phyloP scores from a whole-genome alignment of 2,888 invertebrate species.

The Dascillus cervinus region DNA sequence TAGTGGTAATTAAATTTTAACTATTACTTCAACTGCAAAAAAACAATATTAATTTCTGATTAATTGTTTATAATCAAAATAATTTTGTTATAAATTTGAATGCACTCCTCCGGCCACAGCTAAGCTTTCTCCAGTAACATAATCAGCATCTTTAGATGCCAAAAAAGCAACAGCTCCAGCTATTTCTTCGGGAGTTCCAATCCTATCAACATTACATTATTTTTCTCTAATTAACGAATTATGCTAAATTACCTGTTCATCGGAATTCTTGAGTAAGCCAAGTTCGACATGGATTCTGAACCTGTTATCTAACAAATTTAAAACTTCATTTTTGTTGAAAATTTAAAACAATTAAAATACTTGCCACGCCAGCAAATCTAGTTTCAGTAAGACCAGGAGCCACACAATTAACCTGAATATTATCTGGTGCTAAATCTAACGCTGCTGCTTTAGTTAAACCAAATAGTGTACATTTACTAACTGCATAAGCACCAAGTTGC shows the following conservation, averaged over 20 bases:
- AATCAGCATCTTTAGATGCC: constrained; percentile 61
- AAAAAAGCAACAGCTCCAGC: constrained; percentile 59
- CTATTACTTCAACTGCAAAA: too few species aligned
- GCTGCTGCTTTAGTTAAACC: constrained; percentile 82
- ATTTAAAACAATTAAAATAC: too few species aligned
- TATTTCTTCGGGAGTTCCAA: constrained; percentile 53
- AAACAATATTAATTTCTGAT: too few species aligned
- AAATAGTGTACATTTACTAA: constrained; percentile 88
- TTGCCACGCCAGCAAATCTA: constrained; percentile 76
- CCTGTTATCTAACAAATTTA: not conserved
- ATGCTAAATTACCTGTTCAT: too few species aligned
- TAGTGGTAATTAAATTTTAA: too few species aligned
- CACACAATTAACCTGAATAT: constrained; percentile 88
- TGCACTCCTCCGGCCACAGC: constrained; percentile 56
- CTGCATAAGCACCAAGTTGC: constrained; percentile 83
- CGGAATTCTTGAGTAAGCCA: too few species aligned
- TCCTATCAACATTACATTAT: too few species aligned
- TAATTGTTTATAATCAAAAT: too few species aligned
- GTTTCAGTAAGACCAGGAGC: constrained; percentile 91
- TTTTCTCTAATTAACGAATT: too few species aligned
- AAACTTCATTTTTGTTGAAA: not conserved
- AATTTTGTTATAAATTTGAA: constrained; percentile 54
- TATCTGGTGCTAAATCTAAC: constrained; percentile 64
- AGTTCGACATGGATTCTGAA: too few species aligned
- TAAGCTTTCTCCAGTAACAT: constrained; percentile 66